Percentiles rank a stretch among this genome's conserved stretches.
These are phyloP conservation scores for Ischnus inquisitorius DNA, from an alignment of 2,888 invertebrate species.

Conservation along the genomic window DNA sequence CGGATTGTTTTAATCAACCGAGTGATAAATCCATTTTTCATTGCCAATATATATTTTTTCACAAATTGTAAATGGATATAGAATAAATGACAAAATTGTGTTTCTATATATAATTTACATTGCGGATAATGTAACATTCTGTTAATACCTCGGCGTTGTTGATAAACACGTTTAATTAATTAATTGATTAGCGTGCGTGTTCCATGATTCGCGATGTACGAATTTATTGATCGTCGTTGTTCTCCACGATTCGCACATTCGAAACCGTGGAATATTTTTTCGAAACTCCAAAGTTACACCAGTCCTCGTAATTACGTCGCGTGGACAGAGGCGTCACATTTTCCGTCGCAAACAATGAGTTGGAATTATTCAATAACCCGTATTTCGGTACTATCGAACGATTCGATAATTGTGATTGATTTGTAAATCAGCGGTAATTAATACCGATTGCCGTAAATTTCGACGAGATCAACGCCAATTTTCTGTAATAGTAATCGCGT, in stretches of 20 bases:
- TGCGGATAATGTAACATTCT: neutral
- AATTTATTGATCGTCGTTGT: neutral
- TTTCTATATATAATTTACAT: neutral
- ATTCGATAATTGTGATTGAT: slow-evolving; percentile 37
- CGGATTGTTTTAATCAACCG: too few species aligned
- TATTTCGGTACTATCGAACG: slow-evolving; percentile 10
- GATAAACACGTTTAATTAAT: neutral
- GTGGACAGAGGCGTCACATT: slow-evolving; percentile 12
- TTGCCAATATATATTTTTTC: too few species aligned
- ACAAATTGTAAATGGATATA: too few species aligned
- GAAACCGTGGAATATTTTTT: neutral
- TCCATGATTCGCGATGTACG: neutral
- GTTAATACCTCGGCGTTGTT: neutral
- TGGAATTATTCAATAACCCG: slow-evolving; percentile 5
- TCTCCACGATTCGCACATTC: neutral
- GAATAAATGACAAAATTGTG: neutral
- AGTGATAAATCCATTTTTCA: too few species aligned
- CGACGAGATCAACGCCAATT: slow-evolving; percentile 26
- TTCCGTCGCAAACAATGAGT: slow-evolving; percentile 21
- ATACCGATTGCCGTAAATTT: slow-evolving; percentile 13
- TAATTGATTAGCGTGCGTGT: neutral
- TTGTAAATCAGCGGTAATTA: slow-evolving; percentile 26
- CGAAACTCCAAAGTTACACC: neutral
- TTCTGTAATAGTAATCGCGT: slow-evolving; percentile 30
- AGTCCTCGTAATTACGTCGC: neutral